Evolutionary conservation across 2,113 vertebrate species (phyloP).

Genomic region (Mohoua ochrocephala): DNA sequence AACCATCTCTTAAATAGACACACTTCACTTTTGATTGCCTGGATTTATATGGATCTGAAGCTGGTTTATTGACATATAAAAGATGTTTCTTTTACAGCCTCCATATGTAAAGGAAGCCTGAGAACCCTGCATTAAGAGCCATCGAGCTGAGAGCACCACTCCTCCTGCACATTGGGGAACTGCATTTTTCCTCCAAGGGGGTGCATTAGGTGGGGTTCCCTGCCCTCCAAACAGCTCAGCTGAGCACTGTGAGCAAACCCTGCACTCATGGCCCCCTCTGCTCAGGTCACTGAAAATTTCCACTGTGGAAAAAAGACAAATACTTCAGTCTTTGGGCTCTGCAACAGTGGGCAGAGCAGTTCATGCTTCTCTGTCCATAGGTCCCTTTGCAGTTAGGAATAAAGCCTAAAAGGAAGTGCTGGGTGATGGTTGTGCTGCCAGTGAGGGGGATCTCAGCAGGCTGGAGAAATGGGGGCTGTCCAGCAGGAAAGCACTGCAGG

Average conservation of each 20-base stretch:
- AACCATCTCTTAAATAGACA: not conserved
- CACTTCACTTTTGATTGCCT: not conserved
- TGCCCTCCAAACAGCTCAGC: not conserved
- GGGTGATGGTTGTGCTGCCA: not conserved
- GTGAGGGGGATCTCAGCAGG: not conserved
- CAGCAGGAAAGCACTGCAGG: not conserved
- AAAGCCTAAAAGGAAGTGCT: not conserved
- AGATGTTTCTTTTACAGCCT: not conserved
- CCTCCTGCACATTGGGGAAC: not conserved
- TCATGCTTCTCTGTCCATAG: not conserved
- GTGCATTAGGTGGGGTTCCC: not conserved
- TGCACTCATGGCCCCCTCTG: not conserved
- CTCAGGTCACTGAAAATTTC: not conserved
- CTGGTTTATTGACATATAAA: not conserved
- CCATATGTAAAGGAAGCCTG: not conserved
- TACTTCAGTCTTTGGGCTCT: not conserved
- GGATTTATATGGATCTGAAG: not conserved
- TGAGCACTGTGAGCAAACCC: not conserved
- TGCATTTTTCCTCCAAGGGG: not conserved
- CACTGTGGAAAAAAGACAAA: not conserved
- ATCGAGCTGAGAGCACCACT: not conserved
- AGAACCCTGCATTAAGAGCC: not conserved
- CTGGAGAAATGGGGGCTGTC: not conserved
- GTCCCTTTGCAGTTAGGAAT: not conserved
- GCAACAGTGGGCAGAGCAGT: not conserved